Base-by-base conservation (phyloP, 2,888 invertebrate genomes). In the Nezara viridula region DNA sequence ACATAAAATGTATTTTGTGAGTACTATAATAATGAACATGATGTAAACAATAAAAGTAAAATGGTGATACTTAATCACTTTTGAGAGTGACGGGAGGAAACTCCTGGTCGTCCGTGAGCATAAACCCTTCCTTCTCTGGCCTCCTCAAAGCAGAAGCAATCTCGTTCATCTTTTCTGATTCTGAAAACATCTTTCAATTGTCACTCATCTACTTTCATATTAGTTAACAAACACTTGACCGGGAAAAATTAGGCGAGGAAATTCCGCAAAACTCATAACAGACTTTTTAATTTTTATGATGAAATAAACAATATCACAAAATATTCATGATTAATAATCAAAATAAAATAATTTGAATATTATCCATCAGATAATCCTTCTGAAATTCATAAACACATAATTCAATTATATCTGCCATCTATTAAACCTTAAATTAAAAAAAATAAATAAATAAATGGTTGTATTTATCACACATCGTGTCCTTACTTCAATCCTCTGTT, bases 91-190 rank as follows among this genome's bases (percentile, higher is more conserved):
- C 95, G 91, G 97, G 97, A 91, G 97, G 97, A 93, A 97, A 97
- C 94, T 97, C 97, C 91, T 94, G 94, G 91, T 96, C 96, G 93
- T 97, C 97, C 92, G 96, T 96, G 93, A 97, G 95, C 92, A 96
- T 96, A 93, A 96, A 95, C 91, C 94, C 93, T 90, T 95, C 95
- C 92, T 95, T 95, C 90, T 96, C 95, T 89, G 96, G 95, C 86
- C 95, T 94, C 93, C 96, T 95, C 91, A 95, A 94, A 86, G 96
- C 96, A 90, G 95, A 95, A 92, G 95, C 95, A 94, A 96, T 95
- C 93, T 96, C 96, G 91, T 95, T 94, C 92, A 95, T 94, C 93
- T 96, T 96, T 92, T 96, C 96, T 91, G 96, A 96, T 92, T 96
- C 96, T 96, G 92, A 52, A 88, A 86, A 88, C 44, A 81, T 81